Evolutionary conservation across 2,888 invertebrate genomes (phyloP).

Genomic region (Hydraecia micacea): DNA sequence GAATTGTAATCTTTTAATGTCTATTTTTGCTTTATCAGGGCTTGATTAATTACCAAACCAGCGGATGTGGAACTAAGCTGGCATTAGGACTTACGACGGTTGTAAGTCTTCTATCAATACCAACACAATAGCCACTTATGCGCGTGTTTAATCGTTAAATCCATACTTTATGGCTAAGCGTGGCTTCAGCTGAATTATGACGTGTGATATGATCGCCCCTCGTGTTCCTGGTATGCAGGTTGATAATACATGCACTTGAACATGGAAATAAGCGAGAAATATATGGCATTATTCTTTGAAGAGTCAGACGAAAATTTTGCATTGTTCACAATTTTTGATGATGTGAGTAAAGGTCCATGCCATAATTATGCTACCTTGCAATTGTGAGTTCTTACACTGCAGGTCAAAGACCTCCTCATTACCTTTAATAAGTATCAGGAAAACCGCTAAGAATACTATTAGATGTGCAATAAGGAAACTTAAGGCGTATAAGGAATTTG

Average conservation of each 20-base stretch:
- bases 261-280: slow-evolving; percentile 17
- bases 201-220: slow-evolving; percentile 44
- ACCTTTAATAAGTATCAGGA: neutral
- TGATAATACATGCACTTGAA: slow-evolving; percentile 21
- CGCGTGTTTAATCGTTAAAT: slow-evolving; percentile 45
- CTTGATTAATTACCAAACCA: slow-evolving; percentile 21
- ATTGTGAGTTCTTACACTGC: neutral
- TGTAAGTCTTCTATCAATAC: slow-evolving; percentile 36
- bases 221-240: slow-evolving; percentile 40
- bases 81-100: slow-evolving; percentile 19
- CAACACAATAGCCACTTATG: slow-evolving; percentile 53
- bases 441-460: slow-evolving; percentile 6
- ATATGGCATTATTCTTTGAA: slow-evolving; percentile 5
- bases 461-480: neutral
- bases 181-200: slow-evolving; percentile 46
- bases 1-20: neutral
- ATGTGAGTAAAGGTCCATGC: neutral
- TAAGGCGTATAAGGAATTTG: neutral
- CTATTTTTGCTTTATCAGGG: neutral
- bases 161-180: slow-evolving; percentile 28
- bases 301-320: neutral
- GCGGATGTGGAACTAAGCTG: slow-evolving; percentile 23
- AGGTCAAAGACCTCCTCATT: neutral
- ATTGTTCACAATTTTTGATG: neutral
- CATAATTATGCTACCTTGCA: neutral